phyloP scores from a whole-genome alignment of 1,140 invertebrate genomes.

The Cecropterus lyciades region DNA sequence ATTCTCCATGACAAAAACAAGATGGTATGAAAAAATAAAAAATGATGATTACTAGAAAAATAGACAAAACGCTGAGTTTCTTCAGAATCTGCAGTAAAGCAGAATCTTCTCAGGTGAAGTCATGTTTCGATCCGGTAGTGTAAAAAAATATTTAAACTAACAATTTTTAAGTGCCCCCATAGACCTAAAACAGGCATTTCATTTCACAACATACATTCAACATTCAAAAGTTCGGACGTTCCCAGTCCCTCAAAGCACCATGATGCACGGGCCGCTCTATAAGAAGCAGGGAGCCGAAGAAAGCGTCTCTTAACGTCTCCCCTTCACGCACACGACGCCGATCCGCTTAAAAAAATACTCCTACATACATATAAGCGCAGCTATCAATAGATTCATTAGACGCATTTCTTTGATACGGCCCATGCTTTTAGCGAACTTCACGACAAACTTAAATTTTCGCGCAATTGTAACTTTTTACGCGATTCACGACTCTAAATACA shows the following conservation, averaged over 20 bases:
- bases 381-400: conserved; percentile 83
- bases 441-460: conserved; percentile 44
- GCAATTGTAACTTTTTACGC: conserved; percentile 18
- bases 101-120: no score
- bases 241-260: conserved; percentile 43
- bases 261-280: conserved; percentile 47
- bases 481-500: conserved; percentile 49
- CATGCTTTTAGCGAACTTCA: conserved; percentile 71
- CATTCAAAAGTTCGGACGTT: no score
- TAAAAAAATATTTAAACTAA: no score
- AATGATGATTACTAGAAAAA: no score
- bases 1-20: no score
- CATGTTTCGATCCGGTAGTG: no score
- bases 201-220: no score
- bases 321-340: conserved; percentile 69
- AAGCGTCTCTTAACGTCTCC: conserved; percentile 78
- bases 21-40: no score
- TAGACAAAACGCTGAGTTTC: no score
- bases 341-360: conserved; percentile 68
- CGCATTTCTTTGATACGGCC: conserved; percentile 79
- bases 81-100: no score
- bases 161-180: no score
- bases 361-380: conserved; percentile 65
- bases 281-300: conserved; percentile 79
- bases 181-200: no score